These are phyloP conservation scores for Drosophila nigromelanica DNA, from an alignment of 1,140 invertebrate species.

Conservation along the genomic window DNA sequence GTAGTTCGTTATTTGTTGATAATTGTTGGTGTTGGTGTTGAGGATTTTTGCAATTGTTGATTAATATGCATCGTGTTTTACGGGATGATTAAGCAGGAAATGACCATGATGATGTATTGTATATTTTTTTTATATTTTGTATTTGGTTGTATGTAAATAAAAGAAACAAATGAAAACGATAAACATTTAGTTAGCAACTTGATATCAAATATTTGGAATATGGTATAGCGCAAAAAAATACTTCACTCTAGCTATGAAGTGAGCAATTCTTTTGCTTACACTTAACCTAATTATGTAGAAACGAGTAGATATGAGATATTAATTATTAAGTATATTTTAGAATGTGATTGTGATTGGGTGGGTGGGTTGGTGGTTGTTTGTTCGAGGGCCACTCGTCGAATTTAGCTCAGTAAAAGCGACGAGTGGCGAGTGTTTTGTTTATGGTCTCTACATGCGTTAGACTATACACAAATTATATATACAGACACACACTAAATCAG, in stretches of 20 bases:
- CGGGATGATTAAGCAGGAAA: conserved; percentile 82
- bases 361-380: no score
- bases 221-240: conserved; percentile 28
- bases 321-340: not conserved
- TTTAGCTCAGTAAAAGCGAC: not conserved
- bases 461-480: conserved; percentile 26
- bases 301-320: conserved; percentile 17
- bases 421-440: not conserved
- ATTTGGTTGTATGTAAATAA: conserved; percentile 78
- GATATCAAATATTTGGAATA: conserved; percentile 53
- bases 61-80: conserved; percentile 48
- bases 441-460: conserved; percentile 17
- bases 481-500: conserved; percentile 6
- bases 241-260: conserved; percentile 15
- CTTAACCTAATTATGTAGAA: conserved; percentile 33
- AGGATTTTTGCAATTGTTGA: conserved; percentile 43
- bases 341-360: conserved; percentile 3
- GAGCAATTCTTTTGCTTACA: conserved; percentile 23
- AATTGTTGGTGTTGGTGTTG: conserved; percentile 51
- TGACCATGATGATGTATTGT: conserved; percentile 82
- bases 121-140: conserved; percentile 56
- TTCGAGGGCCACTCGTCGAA: conserved; percentile 1
- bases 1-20: conserved; percentile 57
- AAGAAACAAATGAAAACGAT: conserved; percentile 83
- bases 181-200: conserved; percentile 84